Base-by-base conservation (phyloP, 2,888 invertebrate genomes). In the Pristionchus fissidentatus region DNA sequence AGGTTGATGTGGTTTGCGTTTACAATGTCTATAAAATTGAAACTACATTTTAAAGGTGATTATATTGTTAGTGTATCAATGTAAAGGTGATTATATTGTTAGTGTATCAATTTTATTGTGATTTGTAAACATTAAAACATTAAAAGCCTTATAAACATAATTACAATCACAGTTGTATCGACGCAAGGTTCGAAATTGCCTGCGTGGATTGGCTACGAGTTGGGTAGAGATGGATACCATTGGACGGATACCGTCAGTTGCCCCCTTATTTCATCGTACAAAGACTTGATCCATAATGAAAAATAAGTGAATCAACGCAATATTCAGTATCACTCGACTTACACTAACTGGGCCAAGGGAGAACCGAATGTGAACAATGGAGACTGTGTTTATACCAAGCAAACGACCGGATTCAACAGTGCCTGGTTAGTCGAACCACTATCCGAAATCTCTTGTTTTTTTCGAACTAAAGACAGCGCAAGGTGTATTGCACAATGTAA, bases 321-420 rank as follows among this genome's bases (percentile, higher is more conserved):
- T 38, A 35, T 38, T 66, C 66, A 66, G 66, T 29, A 2, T 66
- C 35, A 66, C 7, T 66, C 66, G 8, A 19, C 66, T 1, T 66
- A 66, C 66, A 66, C 66, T 5, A 66, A 66, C 35, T 66, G 66
- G 66, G 66, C 66, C 1, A 38, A 22, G 26, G 66, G 66, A 38
- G 35, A 66, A 38, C 66, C 66, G 3, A 38, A 38, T 19, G 15
- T 4, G 5, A n/a, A n/a, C n/a, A n/a, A n/a, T n/a, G 66, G 66
- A 19, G 29, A 38, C 7, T 66, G 66, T 38, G 66, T 38, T 1
- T 66, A 66, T 22, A 38, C 38, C 35, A 38, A 38, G 19, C 66
- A 66, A 29, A 66, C 66, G 22, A 66, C 66, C 5, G 66, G 66
- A 66, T 66, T 66, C 66, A 66, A 66, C 66, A 66, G 66, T 66